Evolutionary conservation across 53 echinoderm and acorn worm species (phyloP).

Genomic region (Echinarachnius parma): DNA sequence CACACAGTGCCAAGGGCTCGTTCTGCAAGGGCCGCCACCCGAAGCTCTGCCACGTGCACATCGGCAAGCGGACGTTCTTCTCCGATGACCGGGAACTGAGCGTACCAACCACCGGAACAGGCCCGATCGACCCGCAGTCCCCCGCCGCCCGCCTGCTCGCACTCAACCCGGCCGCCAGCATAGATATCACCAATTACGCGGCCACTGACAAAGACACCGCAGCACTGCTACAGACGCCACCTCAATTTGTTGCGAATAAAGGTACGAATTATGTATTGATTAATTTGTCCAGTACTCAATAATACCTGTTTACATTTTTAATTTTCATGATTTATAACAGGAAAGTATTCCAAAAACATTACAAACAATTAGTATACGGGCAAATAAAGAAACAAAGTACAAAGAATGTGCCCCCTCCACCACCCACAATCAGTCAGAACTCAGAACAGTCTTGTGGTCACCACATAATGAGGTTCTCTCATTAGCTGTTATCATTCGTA

Average conservation of each 20-base stretch:
- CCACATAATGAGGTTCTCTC: too few relatives aligned
- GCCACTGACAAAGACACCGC: slow-evolving; percentile 6
- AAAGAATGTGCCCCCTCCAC: too few relatives aligned
- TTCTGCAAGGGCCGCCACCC: slow-evolving; percentile 32
- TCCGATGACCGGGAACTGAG: slow-evolving; percentile 32
- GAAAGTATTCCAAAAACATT: too few relatives aligned
- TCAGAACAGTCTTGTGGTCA: too few relatives aligned
- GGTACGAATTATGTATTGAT: too few relatives aligned
- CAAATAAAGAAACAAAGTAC: too few relatives aligned
- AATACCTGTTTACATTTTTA: too few relatives aligned
- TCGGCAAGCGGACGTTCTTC: slow-evolving; percentile 39
- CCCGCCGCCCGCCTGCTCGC: slow-evolving; percentile 38
- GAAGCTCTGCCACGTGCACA: slow-evolving; percentile 24
- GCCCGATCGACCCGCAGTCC: slow-evolving; percentile 36
- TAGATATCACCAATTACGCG: slow-evolving; percentile 18
- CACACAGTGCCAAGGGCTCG: slow-evolving; percentile 27
- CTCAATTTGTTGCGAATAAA: slow-evolving; percentile 21
- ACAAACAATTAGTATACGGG: too few relatives aligned
- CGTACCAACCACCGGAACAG: slow-evolving; percentile 18
- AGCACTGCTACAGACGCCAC: slow-evolving; percentile 7
- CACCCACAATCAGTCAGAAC: too few relatives aligned
- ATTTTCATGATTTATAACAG: too few relatives aligned
- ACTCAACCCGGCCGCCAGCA: slow-evolving; percentile 21
- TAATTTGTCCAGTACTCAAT: too few relatives aligned
- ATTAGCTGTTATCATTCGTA: too few relatives aligned